A percentile compares a stretch with the other conserved stretches of the same genome.
phyloP scores from a whole-genome alignment of 1,140 invertebrate species.

The Stegodyphus mimosarum region DNA sequence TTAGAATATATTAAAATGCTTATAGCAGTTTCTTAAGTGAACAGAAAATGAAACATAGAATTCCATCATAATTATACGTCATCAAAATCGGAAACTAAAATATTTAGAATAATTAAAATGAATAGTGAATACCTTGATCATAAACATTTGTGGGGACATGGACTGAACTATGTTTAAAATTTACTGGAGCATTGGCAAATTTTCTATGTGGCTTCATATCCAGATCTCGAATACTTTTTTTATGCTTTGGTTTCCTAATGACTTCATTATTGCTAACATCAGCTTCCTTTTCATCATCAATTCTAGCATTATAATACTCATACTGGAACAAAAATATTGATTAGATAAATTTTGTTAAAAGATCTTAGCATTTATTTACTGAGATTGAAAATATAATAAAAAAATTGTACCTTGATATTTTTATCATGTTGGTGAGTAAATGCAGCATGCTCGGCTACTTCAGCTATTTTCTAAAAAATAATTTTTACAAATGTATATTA shows the following conservation, averaged over 20 bases:
- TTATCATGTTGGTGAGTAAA: slow-evolving; percentile 46
- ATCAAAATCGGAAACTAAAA: no score
- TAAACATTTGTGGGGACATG: slow-evolving; percentile 95
- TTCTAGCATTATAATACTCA: slow-evolving; percentile 51
- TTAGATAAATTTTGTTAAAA: neutral
- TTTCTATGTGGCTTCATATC: slow-evolving; percentile 78
- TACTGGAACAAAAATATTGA: slow-evolving; percentile 17
- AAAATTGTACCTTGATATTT: slow-evolving; percentile 33
- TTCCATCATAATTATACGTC: no score
- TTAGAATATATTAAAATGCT: no score
- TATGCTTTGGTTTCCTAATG: slow-evolving; percentile 12
- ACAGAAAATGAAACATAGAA: neutral
- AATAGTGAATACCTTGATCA: slow-evolving; percentile 78
- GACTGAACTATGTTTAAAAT: slow-evolving; percentile 84
- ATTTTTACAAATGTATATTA: no score
- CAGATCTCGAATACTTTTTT: slow-evolving; percentile 66
- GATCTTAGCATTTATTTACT: neutral
- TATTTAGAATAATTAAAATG: no score
- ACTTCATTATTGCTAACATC: slow-evolving; percentile 34
- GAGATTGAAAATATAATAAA: neutral
- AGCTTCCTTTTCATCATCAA: slow-evolving; percentile 21
- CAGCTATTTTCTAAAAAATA: slow-evolving; percentile 28
- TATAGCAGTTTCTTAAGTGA: neutral
- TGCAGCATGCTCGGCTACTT: slow-evolving; percentile 50
- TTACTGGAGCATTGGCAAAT: slow-evolving; percentile 84